phyloP scores from a whole-genome alignment of 2,797 vertebrate species.

The Leptodactylus fallax region DNA sequence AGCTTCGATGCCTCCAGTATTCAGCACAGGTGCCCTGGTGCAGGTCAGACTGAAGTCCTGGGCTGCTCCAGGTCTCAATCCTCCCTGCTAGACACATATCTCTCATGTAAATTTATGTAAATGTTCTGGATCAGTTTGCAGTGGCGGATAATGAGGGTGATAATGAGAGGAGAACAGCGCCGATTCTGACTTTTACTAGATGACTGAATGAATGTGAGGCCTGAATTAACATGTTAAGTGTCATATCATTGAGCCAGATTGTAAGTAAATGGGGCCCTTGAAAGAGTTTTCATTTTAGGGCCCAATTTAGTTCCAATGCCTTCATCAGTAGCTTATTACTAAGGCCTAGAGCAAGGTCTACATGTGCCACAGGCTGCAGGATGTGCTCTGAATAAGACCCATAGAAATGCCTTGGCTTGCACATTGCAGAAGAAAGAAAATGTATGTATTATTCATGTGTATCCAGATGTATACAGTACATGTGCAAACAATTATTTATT shows the following conservation, averaged over 20 bases:
- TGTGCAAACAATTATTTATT: too few relatives aligned
- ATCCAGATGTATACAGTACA: too few relatives aligned
- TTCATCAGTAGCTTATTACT: neutral
- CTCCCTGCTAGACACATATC: slow-evolving; percentile 4
- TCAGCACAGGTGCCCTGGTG: neutral
- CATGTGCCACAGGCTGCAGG: too few relatives aligned
- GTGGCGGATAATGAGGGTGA: slow-evolving; percentile 38
- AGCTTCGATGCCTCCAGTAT: neutral
- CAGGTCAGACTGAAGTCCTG: neutral
- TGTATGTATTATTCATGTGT: too few relatives aligned
- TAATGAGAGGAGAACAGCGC: slow-evolving; percentile 23
- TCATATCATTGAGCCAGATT: neutral
- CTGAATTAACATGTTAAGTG: neutral
- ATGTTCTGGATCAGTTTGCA: slow-evolving; percentile 3
- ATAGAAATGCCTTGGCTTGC: too few relatives aligned
- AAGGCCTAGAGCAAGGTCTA: too few relatives aligned
- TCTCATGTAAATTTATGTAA: slow-evolving; percentile 53
- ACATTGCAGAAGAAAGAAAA: too few relatives aligned
- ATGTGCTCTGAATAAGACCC: too few relatives aligned
- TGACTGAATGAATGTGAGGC: neutral
- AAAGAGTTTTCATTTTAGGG: neutral
- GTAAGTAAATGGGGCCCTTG: neutral
- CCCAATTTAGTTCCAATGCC: neutral
- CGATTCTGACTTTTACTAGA: neutral
- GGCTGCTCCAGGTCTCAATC: neutral